Conservation (phyloP, 2,888 invertebrate genomes). For the Oxytorus armatus region DNA sequence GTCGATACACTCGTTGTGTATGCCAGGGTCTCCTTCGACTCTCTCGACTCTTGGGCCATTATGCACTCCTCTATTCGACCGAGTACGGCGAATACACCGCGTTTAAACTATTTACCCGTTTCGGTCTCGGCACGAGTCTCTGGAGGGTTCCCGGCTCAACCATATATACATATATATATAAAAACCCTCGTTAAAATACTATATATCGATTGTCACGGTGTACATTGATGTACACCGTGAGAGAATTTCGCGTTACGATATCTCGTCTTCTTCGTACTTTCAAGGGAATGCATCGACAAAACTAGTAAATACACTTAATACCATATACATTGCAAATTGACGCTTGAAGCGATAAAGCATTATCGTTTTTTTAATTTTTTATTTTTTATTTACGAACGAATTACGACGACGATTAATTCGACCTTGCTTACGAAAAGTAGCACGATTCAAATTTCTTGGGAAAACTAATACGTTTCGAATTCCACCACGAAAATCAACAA, state of each 20-base stretch:
- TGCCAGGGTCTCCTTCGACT: conserved; percentile 50
- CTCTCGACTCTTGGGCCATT: conserved; percentile 68
- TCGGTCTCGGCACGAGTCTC: conserved; percentile 65
- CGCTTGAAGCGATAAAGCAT: too few species aligned
- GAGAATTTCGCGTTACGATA: conserved; percentile 7
- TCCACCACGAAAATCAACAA: too few species aligned
- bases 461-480: too few species aligned
- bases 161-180: conserved; percentile 19
- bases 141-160: conserved; percentile 15
- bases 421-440: too few species aligned
- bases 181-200: conserved; percentile 40
- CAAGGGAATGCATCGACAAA: not conserved
- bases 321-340: too few species aligned
- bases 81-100: conserved; percentile 57
- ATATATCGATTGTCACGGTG: too few species aligned
- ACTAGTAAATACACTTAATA: conserved; percentile 10
- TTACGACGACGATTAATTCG: too few species aligned
- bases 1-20: conserved; percentile 75
- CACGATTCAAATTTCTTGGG: too few species aligned
- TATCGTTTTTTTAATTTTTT: not conserved
- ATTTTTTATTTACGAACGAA: not conserved
- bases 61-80: conserved; percentile 65
- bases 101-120: conserved; percentile 65
- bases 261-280: conserved; percentile 4
- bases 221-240: conserved; percentile 12